Evolutionary conservation across 2,888 invertebrate species (phyloP).

Genomic region (Phragmatobia fuliginosa): DNA sequence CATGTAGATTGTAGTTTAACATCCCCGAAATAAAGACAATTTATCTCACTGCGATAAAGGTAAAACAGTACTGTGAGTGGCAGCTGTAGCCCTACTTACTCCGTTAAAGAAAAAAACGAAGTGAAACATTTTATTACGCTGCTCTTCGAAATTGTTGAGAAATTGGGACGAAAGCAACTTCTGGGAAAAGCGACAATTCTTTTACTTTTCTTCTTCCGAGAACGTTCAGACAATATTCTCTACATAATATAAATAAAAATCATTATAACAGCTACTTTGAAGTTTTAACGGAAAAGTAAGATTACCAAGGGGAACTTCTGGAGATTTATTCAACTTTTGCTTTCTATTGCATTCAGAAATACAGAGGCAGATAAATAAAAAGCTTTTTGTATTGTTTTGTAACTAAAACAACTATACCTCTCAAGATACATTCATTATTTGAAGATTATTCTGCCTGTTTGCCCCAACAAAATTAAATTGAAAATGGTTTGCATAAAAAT

Average conservation of each 20-base stretch:
- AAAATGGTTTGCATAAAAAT: background rate
- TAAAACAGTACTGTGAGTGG: slow-evolving; percentile 13
- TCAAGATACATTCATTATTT: background rate
- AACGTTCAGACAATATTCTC: slow-evolving; percentile 27
- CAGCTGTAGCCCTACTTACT: slow-evolving; percentile 15
- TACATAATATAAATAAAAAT: slow-evolving; percentile 38
- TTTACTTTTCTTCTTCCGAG: slow-evolving; percentile 15
- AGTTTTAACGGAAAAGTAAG: slow-evolving; percentile 6
- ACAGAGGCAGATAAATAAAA: background rate
- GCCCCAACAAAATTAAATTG: background rate
- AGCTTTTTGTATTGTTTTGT: background rate
- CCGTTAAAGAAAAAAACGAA: slow-evolving; percentile 21
- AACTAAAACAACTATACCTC: background rate
- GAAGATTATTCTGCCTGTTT: background rate
- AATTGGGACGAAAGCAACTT: slow-evolving; percentile 36
- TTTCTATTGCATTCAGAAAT: background rate
- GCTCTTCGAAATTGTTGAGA: slow-evolving; percentile 32
- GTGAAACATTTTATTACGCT: slow-evolving; percentile 33
- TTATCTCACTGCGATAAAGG: background rate
- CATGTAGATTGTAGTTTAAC: background rate
- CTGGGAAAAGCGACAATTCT: slow-evolving; percentile 15
- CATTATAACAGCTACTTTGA: slow-evolving; percentile 27
- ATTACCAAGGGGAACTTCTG: background rate
- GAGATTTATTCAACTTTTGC: background rate
- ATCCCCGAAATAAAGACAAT: background rate